Evolutionary conservation across 1,140 invertebrate genomes (phyloP).

Genomic region (Elysia chlorotica): DNA sequence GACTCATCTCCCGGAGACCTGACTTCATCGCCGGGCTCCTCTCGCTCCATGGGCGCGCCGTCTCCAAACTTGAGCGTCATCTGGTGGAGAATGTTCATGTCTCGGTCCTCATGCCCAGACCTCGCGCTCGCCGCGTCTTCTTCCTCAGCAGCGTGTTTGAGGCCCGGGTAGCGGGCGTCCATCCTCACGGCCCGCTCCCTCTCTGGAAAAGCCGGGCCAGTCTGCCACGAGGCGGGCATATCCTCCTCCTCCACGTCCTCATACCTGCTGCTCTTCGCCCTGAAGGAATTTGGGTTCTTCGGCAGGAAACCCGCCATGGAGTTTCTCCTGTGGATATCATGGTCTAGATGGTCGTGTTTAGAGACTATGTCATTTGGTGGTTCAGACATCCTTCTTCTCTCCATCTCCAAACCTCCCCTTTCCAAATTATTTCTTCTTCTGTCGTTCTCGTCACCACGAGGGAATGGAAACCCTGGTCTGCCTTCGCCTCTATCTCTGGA

Average conservation of each 20-base stretch:
- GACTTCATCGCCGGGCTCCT: too few relatives aligned
- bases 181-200: neutral
- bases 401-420: too few relatives aligned
- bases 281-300: too few relatives aligned
- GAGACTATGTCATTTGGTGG: neutral
- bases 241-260: neutral
- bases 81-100: constrained; percentile 36
- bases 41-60: constrained; percentile 9
- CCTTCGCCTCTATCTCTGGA: too few relatives aligned
- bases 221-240: neutral
- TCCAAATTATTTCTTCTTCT: too few relatives aligned
- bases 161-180: neutral
- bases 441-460: too few relatives aligned
- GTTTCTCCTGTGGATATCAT: neutral
- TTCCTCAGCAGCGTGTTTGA: too few relatives aligned
- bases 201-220: neutral
- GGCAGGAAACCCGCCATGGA: too few relatives aligned
- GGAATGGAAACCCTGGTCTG: too few relatives aligned
- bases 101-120: too few relatives aligned
- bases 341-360: neutral
- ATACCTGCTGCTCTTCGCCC: neutral
- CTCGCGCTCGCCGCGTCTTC: too few relatives aligned
- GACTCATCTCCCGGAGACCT: too few relatives aligned
- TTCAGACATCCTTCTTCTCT: neutral
- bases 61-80: constrained; percentile 43